Evolutionary conservation across 64 coral and sea anemone species (phyloP).

Genomic region (Montipora efflorescens): DNA sequence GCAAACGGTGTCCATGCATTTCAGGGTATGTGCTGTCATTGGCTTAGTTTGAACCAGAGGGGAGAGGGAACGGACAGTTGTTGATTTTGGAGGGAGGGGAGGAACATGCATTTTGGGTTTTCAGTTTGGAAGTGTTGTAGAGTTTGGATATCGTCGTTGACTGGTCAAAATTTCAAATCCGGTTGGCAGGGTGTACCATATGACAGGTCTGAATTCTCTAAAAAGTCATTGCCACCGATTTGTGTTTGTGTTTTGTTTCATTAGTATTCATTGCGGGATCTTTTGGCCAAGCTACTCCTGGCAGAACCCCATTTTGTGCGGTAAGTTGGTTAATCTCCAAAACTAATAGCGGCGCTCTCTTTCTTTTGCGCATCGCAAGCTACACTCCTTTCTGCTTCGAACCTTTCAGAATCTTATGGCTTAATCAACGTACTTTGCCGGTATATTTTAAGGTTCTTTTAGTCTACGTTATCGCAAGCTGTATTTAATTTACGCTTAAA

Average conservation of each 20-base stretch:
- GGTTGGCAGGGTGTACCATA: too few relatives aligned
- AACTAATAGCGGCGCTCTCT: background rate
- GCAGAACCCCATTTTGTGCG: conserved; percentile 93
- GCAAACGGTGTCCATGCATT: conserved; percentile 72
- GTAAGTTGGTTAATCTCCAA: conserved; percentile 43
- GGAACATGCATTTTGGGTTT: too few relatives aligned
- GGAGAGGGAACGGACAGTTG: background rate
- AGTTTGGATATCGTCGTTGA: too few relatives aligned
- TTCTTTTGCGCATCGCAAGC: too few relatives aligned
- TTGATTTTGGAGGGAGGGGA: background rate
- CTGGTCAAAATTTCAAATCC: too few relatives aligned
- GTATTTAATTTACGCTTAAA: too few relatives aligned
- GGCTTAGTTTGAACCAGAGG: background rate
- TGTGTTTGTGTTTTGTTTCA: conserved; percentile 19
- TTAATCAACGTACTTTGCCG: too few relatives aligned
- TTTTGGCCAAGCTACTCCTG: conserved; percentile 80
- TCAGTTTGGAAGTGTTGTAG: too few relatives aligned
- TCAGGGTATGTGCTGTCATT: conserved; percentile 34
- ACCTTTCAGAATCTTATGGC: too few relatives aligned
- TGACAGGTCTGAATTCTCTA: background rate
- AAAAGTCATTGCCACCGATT: background rate
- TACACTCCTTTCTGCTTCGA: too few relatives aligned
- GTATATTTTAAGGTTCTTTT: too few relatives aligned
- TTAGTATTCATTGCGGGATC: conserved; percentile 89
- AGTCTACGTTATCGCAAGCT: too few relatives aligned